phyloP scores from a whole-genome alignment of 1,140 invertebrate genomes.

The Ceratina calcarata region DNA sequence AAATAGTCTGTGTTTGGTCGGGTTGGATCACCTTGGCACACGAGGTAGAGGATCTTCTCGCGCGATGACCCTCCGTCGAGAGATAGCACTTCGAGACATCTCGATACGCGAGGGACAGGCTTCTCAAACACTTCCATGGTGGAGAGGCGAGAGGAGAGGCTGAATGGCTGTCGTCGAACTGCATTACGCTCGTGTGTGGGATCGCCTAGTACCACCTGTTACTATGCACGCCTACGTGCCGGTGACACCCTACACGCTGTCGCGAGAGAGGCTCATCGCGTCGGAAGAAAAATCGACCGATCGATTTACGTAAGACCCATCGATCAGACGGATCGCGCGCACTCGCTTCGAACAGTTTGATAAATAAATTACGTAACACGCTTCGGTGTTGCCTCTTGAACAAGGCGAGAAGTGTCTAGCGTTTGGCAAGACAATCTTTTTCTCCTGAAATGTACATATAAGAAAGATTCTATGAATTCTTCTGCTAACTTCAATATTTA shows the following conservation, averaged over 20 bases:
- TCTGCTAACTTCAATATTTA: no score
- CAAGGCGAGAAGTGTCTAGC: background rate
- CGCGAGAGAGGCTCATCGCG: background rate
- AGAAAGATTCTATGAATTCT: no score
- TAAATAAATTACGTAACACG: background rate
- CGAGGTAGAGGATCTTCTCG: constrained; percentile 30
- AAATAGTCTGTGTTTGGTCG: background rate
- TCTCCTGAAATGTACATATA: no score
- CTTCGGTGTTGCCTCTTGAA: background rate
- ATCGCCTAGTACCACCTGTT: constrained; percentile 49
- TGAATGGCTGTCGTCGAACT: constrained; percentile 41
- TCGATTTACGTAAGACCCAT: background rate
- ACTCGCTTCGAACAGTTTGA: background rate
- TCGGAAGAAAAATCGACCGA: constrained; percentile 4
- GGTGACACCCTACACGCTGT: background rate
- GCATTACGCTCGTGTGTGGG: constrained; percentile 39
- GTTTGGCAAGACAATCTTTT: no score
- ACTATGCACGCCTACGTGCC: constrained; percentile 31
- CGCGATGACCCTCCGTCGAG: constrained; percentile 22
- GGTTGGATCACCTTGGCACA: constrained; percentile 36
- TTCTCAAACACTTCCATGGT: constrained; percentile 44
- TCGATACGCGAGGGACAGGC: constrained; percentile 42
- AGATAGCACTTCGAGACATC: constrained; percentile 37
- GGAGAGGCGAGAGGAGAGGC: constrained; percentile 28
- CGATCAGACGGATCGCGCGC: no score